Conservation (phyloP, 2,113 vertebrate genomes). For the Indri indri region DNA sequence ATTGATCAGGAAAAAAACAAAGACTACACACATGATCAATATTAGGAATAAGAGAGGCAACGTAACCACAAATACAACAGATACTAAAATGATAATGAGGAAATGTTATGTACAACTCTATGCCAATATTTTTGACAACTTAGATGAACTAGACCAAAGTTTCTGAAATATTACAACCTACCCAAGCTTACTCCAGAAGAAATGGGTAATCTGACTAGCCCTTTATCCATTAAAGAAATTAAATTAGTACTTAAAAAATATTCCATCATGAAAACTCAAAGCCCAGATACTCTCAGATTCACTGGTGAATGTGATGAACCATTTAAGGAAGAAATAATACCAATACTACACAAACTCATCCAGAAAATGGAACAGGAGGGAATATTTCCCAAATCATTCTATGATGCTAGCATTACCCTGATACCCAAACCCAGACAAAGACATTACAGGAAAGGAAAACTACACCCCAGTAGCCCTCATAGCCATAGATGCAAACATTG, state of each 20-base stretch:
- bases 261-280: no score
- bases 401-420: not conserved
- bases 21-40: not conserved
- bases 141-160: not conserved
- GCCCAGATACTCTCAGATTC: not conserved
- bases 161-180: not conserved
- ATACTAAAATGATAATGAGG: not conserved
- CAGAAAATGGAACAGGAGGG: not conserved
- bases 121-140: not conserved
- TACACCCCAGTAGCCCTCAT: not conserved
- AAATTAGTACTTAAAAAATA: not conserved
- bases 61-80: not conserved
- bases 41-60: not conserved
- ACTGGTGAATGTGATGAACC: not conserved
- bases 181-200: not conserved
- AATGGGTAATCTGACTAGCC: not conserved
- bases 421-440: not conserved
- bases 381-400: not conserved
- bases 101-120: not conserved
- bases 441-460: not conserved
- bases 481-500: not conserved
- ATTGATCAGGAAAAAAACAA: not conserved
- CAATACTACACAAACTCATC: not conserved
- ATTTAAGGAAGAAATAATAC: not conserved
- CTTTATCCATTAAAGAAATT: not conserved